phyloP scores from a whole-genome alignment of 2,888 invertebrate genomes.

The Aethes cnicana region DNA sequence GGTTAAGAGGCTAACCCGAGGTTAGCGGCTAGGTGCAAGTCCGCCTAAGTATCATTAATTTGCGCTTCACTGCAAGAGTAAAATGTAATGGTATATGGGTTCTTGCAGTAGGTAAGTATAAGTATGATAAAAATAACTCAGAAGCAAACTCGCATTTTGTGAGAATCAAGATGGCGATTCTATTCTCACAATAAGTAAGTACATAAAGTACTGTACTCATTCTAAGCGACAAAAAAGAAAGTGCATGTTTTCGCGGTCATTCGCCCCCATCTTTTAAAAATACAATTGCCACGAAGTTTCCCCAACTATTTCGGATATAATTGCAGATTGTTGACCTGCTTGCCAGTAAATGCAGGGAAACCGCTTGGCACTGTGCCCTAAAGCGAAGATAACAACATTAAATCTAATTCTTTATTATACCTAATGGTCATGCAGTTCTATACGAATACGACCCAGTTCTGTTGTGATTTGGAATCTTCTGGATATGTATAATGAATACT shows the following conservation, averaged over 20 bases:
- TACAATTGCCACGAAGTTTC: slow-evolving; percentile 25
- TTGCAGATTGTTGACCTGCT: slow-evolving; percentile 30
- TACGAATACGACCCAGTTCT: neutral
- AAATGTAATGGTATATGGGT: too few relatives aligned
- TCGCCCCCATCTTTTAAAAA: slow-evolving; percentile 17
- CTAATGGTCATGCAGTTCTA: slow-evolving; percentile 20
- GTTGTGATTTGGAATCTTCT: slow-evolving; percentile 15
- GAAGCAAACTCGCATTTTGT: too few relatives aligned
- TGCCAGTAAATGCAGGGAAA: slow-evolving; percentile 28
- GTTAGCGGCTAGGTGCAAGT: too few relatives aligned
- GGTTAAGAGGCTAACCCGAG: too few relatives aligned
- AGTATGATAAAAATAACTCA: too few relatives aligned
- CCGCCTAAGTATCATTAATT: too few relatives aligned
- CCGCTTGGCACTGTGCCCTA: slow-evolving; percentile 25
- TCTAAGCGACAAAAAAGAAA: too few relatives aligned
- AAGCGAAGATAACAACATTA: slow-evolving; percentile 27
- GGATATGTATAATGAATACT: neutral
- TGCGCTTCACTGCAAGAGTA: too few relatives aligned
- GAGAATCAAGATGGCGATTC: too few relatives aligned
- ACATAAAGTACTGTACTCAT: too few relatives aligned
- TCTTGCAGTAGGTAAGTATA: too few relatives aligned
- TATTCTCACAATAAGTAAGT: too few relatives aligned
- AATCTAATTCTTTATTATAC: slow-evolving; percentile 31
- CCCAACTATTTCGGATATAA: slow-evolving; percentile 29
- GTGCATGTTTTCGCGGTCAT: slow-evolving; percentile 12